Base-by-base conservation (phyloP, 2,797 vertebrate species). In the Sternotherus odoratus region DNA sequence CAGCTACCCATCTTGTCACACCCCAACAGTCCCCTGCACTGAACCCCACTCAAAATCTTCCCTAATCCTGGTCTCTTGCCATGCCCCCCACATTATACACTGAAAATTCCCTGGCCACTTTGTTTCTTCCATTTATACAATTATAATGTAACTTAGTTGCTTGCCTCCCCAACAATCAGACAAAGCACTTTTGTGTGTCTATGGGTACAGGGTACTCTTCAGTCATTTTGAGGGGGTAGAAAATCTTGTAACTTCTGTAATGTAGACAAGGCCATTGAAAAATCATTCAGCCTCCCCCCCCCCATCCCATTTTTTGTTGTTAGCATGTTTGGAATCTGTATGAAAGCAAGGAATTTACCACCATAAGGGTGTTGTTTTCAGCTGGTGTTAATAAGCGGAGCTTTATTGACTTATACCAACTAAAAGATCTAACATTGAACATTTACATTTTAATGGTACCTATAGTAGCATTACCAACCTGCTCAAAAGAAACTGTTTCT, bases 401-500 rank as follows among this genome's bases (percentile, higher is more conserved):
- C 54, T 80, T 49, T 60, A 60, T 60, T 15, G 21, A 63, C 11
- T 33, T 56, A 36, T 17, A 69, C 21, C 10, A 39, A 4, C 36
- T 10, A 19, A 23, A 21, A 21, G 5, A 69, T 39, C 33, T 66
- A n/a, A 36, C 11, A 36, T 10, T 69, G 63, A 69, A 36, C 23
- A 21, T 69, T 69, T 69, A 36, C n/a, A 12, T 39, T 69, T 23
- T 69, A 39, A 69, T 69, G n/a, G 36, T 69, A 19, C n/a, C 1
- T 21, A 39, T 39, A 23, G n/a, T 66, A 39, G 66, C n/a, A 39
- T 69, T 53, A 21, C 15, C 50, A 50, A 26, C 50, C 30, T 11
- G 9, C 21, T 5, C n/a, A 39, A 23, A 69, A 69, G 3, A 69
- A 87, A 8, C 19, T 0, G 0, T 56, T 19, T 88, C 77, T 56